phyloP scores from a whole-genome alignment of 2,797 vertebrate genomes.

The Chrysocyon brachyurus region DNA sequence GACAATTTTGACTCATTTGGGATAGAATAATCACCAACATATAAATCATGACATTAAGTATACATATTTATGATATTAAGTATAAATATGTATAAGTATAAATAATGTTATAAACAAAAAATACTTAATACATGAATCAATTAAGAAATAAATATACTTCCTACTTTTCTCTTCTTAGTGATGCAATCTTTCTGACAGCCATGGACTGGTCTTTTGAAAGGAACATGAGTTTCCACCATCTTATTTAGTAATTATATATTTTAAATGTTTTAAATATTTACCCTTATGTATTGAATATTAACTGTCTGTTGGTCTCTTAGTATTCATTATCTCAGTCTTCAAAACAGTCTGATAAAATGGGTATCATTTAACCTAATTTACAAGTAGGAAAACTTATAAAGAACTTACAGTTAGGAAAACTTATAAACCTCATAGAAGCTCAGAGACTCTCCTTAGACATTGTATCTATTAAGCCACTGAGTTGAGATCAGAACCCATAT shows the following conservation, averaged over 20 bases:
- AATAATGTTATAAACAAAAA: background rate
- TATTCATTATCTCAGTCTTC: background rate
- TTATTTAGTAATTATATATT: background rate
- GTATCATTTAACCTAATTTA: background rate
- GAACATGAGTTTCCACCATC: background rate
- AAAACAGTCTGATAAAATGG: background rate
- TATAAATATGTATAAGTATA: constrained; percentile 18
- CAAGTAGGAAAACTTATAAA: background rate
- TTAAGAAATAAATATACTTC: background rate
- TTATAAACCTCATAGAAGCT: background rate
- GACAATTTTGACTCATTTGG: background rate
- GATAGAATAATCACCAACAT: background rate
- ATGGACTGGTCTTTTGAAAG: background rate
- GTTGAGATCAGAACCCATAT: background rate
- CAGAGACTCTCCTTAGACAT: background rate
- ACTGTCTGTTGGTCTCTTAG: background rate
- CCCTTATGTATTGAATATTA: background rate
- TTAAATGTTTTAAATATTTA: constrained; percentile 35
- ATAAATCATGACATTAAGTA: background rate
- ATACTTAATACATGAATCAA: background rate
- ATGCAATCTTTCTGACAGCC: background rate
- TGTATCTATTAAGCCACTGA: background rate
- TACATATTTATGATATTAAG: background rate
- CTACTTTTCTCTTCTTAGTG: background rate
- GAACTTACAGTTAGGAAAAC: background rate